Evolutionary conservation across 37 sponge, comb jelly and placozoan species (phyloP).

Genomic region (Theonella swinhoei): DNA sequence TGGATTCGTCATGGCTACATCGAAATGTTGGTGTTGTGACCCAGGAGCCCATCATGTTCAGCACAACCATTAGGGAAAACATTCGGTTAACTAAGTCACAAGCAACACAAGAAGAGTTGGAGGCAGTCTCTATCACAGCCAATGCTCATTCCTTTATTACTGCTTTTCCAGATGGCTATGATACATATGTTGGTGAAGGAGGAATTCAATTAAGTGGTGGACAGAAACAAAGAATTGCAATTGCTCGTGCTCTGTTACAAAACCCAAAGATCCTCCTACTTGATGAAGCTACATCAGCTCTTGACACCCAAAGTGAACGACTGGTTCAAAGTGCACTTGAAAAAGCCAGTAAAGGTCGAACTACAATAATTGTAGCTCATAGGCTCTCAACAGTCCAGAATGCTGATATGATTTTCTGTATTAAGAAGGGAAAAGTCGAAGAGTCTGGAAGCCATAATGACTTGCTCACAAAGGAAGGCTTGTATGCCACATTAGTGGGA

Average conservation of each 20-base stretch:
- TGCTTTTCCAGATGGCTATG: conserved; percentile 55
- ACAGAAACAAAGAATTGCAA: conserved; percentile 81
- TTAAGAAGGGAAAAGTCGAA: conserved; percentile 38
- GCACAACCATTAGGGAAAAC: too few relatives aligned
- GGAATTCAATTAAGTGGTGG: conserved; percentile 78
- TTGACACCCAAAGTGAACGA: conserved; percentile 75
- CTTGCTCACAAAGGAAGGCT: conserved; percentile 64
- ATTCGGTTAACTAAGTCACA: too few relatives aligned
- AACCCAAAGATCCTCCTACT: conserved; percentile 71
- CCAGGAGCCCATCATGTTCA: too few relatives aligned
- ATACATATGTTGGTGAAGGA: conserved; percentile 70
- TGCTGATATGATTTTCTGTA: conserved; percentile 65
- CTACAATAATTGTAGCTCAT: conserved; percentile 81
- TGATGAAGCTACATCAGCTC: conserved; percentile 82
- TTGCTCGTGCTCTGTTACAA: conserved; percentile 76
- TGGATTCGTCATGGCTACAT: too few relatives aligned
- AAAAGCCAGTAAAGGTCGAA: conserved; percentile 59
- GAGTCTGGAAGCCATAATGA: conserved; percentile 72
- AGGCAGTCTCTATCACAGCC: too few relatives aligned
- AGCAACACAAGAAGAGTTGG: too few relatives aligned
- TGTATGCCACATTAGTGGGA: conserved; percentile 70
- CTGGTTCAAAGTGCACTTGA: conserved; percentile 76
- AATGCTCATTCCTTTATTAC: background rate
- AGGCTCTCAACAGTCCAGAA: conserved; percentile 69
- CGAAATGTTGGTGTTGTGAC: too few relatives aligned